Base-by-base conservation (phyloP, 1,140 invertebrate genomes). In the Drosophila lacertosa region DNA sequence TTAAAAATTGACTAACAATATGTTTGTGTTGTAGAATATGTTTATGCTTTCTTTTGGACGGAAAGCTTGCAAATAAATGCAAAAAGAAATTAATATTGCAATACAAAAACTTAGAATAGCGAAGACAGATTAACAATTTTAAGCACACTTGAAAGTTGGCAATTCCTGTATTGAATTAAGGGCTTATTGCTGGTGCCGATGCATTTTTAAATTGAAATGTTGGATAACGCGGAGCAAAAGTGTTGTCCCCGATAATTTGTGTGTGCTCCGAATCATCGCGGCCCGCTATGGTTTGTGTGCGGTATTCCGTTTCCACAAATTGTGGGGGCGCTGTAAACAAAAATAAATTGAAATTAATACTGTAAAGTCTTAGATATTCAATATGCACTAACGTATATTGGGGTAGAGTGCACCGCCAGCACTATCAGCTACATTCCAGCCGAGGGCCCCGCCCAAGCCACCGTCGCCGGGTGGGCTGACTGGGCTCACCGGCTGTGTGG, bases 211-310 rank as follows among this genome's bases (percentile, higher is more conserved):
- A 91, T 50, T 91, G 88, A 69, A 93, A 94, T n/a, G 93, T 92
- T 9, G 93, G 93, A 83, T 93, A 93, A 59, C 90, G 91, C 11
- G 93, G 93, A 20, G 92, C 91, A 76, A 93, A 94, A 33, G 88
- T 74, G 32, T 57, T 76, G 40, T 83, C 80, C 9, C 89, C 89
- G 18, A 91, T 72, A 13, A 93, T 91, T 65, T 91, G 89, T 3
- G 93, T 91, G 45, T 93, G 79, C 13, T 93, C 92, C 5, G 92
- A 92, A 78, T 94, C 93, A 15, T 92, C 92, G 2, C 89, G 80
- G 53, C 93, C 92, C 15, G 90, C 83, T 10, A 93, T 92, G 67
- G 77, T 92, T 35, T 81, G 88, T 0, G 92, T 91, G 3, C 89
- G 86, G 62, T 91, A 92, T 32, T 91, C 75, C 5, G 92, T 92